phyloP scores from a whole-genome alignment of 1,140 invertebrate genomes.

The Lepidotrigona ventralis region DNA sequence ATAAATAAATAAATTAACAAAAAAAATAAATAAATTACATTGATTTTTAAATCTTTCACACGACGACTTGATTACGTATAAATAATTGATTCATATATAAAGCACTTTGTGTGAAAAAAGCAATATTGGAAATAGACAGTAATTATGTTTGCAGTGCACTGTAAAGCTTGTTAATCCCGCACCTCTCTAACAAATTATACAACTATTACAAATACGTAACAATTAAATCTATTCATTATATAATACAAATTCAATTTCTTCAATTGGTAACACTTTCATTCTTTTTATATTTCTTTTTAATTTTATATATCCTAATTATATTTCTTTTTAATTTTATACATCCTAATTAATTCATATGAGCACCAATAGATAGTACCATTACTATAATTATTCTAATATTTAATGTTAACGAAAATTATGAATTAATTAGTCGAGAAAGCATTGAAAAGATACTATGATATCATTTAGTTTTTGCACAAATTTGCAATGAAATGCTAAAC shows the following conservation, averaged over 20 bases:
- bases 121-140: constrained; percentile 15
- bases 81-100: constrained; percentile 9
- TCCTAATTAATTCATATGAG: not conserved
- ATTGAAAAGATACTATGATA: constrained; percentile 7
- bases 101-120: constrained; percentile 33
- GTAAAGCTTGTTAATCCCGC: constrained; percentile 36
- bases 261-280: not conserved
- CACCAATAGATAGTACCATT: not conserved
- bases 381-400: not conserved
- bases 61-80: not conserved
- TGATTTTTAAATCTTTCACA: not conserved
- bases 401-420: constrained; percentile 29
- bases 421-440: constrained; percentile 44
- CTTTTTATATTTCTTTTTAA: not conserved
- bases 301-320: not conserved
- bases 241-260: constrained; percentile 10
- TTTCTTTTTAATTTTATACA: not conserved
- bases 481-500: constrained; percentile 64
- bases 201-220: not conserved
- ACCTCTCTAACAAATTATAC: constrained; percentile 19
- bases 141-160: constrained; percentile 34
- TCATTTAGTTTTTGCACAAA: constrained; percentile 33
- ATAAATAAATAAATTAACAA: not conserved
- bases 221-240: not conserved
- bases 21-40: constrained; percentile 26